Evolutionary conservation across 64 coral and sea anemone species (phyloP).

Genomic region (Porites australiensis): DNA sequence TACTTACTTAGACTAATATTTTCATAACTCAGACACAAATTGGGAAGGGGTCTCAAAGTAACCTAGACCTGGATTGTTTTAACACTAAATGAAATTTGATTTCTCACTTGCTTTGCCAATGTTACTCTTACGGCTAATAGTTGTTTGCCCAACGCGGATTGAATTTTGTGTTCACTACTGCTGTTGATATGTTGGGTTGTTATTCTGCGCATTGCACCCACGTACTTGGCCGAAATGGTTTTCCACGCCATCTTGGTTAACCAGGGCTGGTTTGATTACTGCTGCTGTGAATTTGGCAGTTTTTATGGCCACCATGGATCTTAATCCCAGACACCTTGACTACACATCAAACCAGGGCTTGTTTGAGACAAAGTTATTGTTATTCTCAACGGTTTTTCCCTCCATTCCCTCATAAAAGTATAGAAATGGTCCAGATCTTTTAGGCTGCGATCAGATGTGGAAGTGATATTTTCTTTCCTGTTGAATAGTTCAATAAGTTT

Average conservation of each 20-base stretch:
- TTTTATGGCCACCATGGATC: not conserved
- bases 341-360: no score
- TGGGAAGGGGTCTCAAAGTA: no score
- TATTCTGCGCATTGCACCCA: not conserved
- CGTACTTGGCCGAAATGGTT: constrained; percentile 17
- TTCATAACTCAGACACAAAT: no score
- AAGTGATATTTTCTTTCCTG: not conserved
- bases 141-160: not conserved
- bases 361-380: no score
- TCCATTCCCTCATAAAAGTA: not conserved
- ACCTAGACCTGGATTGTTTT: no score
- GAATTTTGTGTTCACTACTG: not conserved
- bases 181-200: not conserved
- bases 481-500: not conserved
- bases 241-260: constrained; percentile 24
- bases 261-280: constrained; percentile 16
- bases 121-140: constrained; percentile 30
- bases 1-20: no score
- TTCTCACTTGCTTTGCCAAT: not conserved
- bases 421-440: not conserved
- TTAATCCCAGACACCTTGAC: no score
- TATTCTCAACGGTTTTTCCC: no score
- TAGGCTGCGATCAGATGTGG: not conserved
- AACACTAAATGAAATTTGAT: no score
- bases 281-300: not conserved